phyloP scores from a whole-genome alignment of 2,888 invertebrate species.

The Apodemia mormo region DNA sequence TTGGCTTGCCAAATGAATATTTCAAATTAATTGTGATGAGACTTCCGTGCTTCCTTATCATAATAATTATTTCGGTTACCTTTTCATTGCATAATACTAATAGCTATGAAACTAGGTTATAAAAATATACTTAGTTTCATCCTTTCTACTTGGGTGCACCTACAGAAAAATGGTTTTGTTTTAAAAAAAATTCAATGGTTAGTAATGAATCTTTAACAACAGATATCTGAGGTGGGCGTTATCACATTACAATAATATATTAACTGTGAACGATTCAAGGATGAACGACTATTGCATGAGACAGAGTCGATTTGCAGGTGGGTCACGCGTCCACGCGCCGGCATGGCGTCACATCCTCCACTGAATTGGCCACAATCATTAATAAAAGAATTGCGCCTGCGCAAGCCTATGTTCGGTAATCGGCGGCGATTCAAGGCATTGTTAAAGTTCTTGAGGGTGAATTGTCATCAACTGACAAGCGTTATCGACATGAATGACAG shows the following conservation, averaged over 20 bases:
- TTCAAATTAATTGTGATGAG: too few relatives aligned
- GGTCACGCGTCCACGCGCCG: conserved; percentile 68
- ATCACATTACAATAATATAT: not conserved
- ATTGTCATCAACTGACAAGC: conserved; percentile 40
- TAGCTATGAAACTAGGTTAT: too few relatives aligned
- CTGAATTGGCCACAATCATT: conserved; percentile 74
- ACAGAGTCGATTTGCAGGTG: conserved; percentile 67
- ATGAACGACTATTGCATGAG: conserved; percentile 67
- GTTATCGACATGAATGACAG: conserved; percentile 35
- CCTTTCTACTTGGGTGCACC: too few relatives aligned
- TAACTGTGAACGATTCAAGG: conserved; percentile 58
- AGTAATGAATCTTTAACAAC: not conserved
- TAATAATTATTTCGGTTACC: too few relatives aligned
- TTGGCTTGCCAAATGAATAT: too few relatives aligned
- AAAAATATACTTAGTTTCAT: too few relatives aligned
- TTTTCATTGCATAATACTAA: too few relatives aligned
- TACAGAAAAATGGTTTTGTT: too few relatives aligned
- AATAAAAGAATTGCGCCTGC: conserved; percentile 76
- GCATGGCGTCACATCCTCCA: conserved; percentile 78
- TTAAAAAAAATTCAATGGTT: too few relatives aligned
- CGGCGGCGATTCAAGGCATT: conserved; percentile 58
- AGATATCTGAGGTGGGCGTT: conserved; percentile 4
- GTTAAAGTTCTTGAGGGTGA: conserved; percentile 52
- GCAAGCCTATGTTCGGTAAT: conserved; percentile 72
- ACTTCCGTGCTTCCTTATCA: too few relatives aligned